Base-by-base conservation (phyloP, 2,888 invertebrate species). In the Nebria brevicollis region DNA sequence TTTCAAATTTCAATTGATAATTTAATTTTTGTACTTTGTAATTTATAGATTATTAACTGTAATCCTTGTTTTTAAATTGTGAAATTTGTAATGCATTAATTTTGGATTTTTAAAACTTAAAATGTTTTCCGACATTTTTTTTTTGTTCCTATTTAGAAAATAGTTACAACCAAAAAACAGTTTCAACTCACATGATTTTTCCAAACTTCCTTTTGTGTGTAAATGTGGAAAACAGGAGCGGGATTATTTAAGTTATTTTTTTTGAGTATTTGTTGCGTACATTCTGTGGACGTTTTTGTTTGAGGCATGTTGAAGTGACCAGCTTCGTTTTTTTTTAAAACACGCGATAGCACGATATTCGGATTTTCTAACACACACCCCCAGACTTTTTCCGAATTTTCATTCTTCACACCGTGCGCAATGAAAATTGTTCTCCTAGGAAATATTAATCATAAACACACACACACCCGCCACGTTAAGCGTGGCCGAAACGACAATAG, bases 221-320 rank as follows among this genome's bases (percentile, higher is more conserved):
- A 54, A 54, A 54, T 65, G 72, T 66, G 78, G 78, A 78, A 78
- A 73, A 73, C 78, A 74, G 79, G 79, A 79, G 66, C 79, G 68
- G 79, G 79, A 79, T 54, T 11, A 54, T 54, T 54, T 54, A 11
- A 11, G 54, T 11, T 6, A n/a, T 43, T 8, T 8, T 43, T 0
- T 54, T 54, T 54, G 54, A 8, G 54, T 54, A 54, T 54, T 72
- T 26, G 74, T 74, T 79, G 74, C 41, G 42, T 43, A 79, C 66
- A 73, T 78, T 78, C 72, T 77, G 34, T 73, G 78, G 73, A 68
- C 74, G 78, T 66, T n/a, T n/a, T 20, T 72, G 26, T 78, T 77
- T 72, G 72, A 73, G 74, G 79, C 78, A 74, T 78, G 78, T 34
- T 54, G 54, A 54, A 54, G 54, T 54, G 54, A 54, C 54, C 54